phyloP scores from a whole-genome alignment of 2,797 vertebrate genomes.

The Artibeus jamaicensis region DNA sequence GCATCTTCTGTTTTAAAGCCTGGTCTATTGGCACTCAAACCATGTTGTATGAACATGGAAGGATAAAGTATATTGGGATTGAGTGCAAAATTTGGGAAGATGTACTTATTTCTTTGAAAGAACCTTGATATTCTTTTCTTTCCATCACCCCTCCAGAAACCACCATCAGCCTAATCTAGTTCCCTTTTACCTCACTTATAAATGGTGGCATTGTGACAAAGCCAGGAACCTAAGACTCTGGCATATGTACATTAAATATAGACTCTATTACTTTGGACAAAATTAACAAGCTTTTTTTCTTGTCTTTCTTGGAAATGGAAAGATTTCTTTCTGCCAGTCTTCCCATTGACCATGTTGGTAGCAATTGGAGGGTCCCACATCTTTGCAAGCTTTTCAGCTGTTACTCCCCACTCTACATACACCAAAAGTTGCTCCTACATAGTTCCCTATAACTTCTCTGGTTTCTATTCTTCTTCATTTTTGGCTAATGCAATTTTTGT shows the following conservation, averaged over 20 bases:
- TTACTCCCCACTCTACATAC: neutral
- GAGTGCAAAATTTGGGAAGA: neutral
- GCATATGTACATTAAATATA: neutral
- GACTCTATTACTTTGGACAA: neutral
- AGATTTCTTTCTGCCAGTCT: neutral
- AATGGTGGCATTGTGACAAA: neutral
- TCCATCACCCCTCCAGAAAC: neutral
- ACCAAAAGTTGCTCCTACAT: neutral
- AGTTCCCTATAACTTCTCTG: neutral
- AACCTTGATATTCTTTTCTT: neutral
- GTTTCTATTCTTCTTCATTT: constrained; percentile 6
- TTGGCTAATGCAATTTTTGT: neutral
- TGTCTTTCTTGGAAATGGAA: neutral
- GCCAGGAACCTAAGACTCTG: neutral
- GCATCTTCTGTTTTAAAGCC: neutral
- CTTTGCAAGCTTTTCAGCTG: neutral
- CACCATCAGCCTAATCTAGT: neutral
- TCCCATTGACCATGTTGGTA: neutral
- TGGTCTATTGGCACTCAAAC: neutral
- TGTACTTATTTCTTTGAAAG: neutral
- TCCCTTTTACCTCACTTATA: neutral
- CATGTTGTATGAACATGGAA: neutral
- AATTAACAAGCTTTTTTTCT: neutral
- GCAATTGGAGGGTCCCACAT: neutral
- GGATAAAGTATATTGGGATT: neutral